Evolutionary conservation across 2,888 invertebrate genomes (phyloP).

Genomic region (Stenolophus ochropezus): DNA sequence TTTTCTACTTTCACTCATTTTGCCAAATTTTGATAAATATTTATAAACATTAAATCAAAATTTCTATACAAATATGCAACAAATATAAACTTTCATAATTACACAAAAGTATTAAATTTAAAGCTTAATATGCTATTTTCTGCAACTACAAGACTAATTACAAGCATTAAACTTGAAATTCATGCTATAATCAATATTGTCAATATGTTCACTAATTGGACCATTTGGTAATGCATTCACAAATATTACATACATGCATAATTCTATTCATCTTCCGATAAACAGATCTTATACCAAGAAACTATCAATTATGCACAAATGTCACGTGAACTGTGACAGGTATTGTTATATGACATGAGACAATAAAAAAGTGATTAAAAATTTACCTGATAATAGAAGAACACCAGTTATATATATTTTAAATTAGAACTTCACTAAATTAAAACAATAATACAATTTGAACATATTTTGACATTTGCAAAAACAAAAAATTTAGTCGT

Average conservation of each 20-base stretch:
- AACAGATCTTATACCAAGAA: not conserved
- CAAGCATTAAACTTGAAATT: not conserved
- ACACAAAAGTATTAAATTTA: not conserved
- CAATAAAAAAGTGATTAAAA: constrained; percentile 9
- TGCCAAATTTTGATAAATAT: not conserved
- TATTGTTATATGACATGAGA: not conserved
- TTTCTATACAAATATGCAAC: not conserved
- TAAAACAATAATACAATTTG: not conserved
- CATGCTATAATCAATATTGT: not conserved
- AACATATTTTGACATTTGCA: constrained; percentile 25
- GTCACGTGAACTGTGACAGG: constrained; percentile 14
- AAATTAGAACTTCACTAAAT: constrained; percentile 2
- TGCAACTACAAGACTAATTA: not conserved
- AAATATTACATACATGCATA: not conserved
- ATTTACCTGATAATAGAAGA: constrained; percentile 25
- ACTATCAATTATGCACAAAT: not conserved
- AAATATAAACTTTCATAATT: not conserved
- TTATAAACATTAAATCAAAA: not conserved
- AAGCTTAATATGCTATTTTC: not conserved
- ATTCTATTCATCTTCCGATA: not conserved
- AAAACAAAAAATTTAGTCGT: constrained; percentile 38
- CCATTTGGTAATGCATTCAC: not conserved
- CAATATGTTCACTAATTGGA: not conserved
- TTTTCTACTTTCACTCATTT: constrained; percentile 32
- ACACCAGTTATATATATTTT: not conserved